Conservation (phyloP, 30 jellyfish, hydroid and myxozoan genomes). For the Rhopilema esculentum region DNA sequence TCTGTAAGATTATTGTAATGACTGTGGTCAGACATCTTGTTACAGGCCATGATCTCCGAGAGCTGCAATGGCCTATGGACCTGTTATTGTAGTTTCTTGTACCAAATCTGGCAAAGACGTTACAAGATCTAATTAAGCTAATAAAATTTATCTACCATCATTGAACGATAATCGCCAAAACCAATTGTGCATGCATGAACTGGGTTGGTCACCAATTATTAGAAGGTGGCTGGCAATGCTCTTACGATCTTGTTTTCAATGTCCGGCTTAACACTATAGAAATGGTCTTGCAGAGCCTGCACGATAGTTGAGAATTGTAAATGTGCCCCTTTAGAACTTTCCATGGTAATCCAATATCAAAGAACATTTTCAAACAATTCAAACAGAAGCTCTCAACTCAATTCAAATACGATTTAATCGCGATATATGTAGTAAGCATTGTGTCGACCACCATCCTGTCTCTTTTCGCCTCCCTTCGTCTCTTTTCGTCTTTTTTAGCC, state of each 20-base stretch:
- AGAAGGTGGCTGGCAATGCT: neutral
- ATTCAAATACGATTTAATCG: too few relatives aligned
- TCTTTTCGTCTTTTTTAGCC: too few relatives aligned
- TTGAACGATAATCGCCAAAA: slow-evolving; percentile 19
- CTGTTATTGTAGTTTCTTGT: slow-evolving; percentile 57
- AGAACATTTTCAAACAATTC: too few relatives aligned
- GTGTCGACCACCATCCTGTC: too few relatives aligned
- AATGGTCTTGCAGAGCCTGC: too few relatives aligned
- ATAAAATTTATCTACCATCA: slow-evolving; percentile 48
- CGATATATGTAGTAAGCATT: too few relatives aligned
- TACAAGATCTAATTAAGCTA: slow-evolving; percentile 51
- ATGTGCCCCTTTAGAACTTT: too few relatives aligned
- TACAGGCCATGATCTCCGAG: neutral
- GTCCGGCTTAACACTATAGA: neutral
- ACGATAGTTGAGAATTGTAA: too few relatives aligned
- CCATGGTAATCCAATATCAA: too few relatives aligned
- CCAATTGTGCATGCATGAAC: slow-evolving; percentile 12
- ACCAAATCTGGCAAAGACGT: slow-evolving; percentile 32
- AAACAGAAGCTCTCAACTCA: too few relatives aligned
- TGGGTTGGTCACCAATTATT: slow-evolving; percentile 7
- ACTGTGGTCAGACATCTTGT: slow-evolving; percentile 56
- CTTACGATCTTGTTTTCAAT: neutral
- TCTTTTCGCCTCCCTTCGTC: too few relatives aligned
- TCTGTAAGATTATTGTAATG: slow-evolving; percentile 45
- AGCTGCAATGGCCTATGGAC: neutral